Evolutionary conservation across 2,888 invertebrate species (phyloP).

Genomic region (Nasonia oneida): DNA sequence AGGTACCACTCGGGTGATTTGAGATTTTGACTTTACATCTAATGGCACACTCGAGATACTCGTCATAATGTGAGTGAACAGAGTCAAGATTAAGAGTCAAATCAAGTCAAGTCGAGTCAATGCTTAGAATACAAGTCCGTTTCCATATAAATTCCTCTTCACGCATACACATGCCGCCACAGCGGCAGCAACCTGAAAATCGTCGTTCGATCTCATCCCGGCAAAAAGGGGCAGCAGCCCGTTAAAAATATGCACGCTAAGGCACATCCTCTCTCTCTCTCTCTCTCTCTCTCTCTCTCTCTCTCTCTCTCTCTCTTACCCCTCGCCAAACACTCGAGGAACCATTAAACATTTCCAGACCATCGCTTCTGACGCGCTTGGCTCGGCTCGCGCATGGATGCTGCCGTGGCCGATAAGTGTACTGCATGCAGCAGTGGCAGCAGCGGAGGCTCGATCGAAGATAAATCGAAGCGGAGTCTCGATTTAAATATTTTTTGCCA

Average conservation of each 20-base stretch:
- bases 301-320: background rate
- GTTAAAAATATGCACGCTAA: constrained; percentile 60
- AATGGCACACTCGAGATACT: too few relatives aligned
- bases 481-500: constrained; percentile 59
- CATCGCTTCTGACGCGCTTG: constrained; percentile 62
- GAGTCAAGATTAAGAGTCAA: too few relatives aligned
- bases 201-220: constrained; percentile 2
- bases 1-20: too few relatives aligned
- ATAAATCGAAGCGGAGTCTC: constrained; percentile 55
- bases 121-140: background rate
- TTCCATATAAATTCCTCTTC: background rate
- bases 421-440: background rate
- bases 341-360: constrained; percentile 74
- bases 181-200: background rate
- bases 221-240: constrained; percentile 25
- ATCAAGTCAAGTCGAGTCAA: too few relatives aligned
- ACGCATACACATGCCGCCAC: background rate
- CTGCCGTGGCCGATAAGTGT: constrained; percentile 57
- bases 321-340: constrained; percentile 70
- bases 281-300: background rate
- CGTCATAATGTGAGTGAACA: too few relatives aligned
- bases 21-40: too few relatives aligned
- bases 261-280: constrained; percentile 28
- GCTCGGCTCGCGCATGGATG: constrained; percentile 40
- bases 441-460: constrained; percentile 49